A percentile compares a stretch with the other conserved stretches of the same genome.
Conservation (phyloP, 1,140 invertebrate genomes). For the Diachasmimorpha longicaudata region DNA sequence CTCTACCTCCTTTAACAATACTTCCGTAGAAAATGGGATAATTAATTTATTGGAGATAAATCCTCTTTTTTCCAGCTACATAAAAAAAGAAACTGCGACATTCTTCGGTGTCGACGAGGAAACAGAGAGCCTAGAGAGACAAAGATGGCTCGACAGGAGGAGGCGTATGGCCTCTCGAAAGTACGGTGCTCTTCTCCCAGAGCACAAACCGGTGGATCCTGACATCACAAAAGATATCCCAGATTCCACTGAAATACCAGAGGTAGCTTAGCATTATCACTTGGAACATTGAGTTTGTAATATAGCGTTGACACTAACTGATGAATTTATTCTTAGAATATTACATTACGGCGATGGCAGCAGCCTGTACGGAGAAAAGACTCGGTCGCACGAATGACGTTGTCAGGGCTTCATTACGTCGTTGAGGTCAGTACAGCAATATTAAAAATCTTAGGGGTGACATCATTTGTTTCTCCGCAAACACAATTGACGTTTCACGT, state of each 20-base stretch:
- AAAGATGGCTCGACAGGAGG: slow-evolving; percentile 76
- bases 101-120: slow-evolving; percentile 82
- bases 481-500: no score
- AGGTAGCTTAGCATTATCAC: slow-evolving; percentile 39
- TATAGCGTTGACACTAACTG: background rate
- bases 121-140: slow-evolving; percentile 72
- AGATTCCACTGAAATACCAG: slow-evolving; percentile 55
- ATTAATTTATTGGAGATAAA: no score
- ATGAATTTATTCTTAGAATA: slow-evolving; percentile 44
- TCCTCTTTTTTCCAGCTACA: slow-evolving; percentile 61
- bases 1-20: no score
- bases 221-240: slow-evolving; percentile 67
- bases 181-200: slow-evolving; percentile 70
- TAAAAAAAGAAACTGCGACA: slow-evolving; percentile 76
- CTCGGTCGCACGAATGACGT: slow-evolving; percentile 72
- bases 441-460: background rate
- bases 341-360: slow-evolving; percentile 58
- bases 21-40: no score
- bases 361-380: slow-evolving; percentile 67
- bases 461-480: background rate
- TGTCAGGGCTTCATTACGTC: slow-evolving; percentile 72
- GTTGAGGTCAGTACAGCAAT: slow-evolving; percentile 71
- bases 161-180: slow-evolving; percentile 75
- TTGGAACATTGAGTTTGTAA: background rate
- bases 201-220: slow-evolving; percentile 66